Conservation (phyloP, 2,797 vertebrate species). For the Florisuga fusca region DNA sequence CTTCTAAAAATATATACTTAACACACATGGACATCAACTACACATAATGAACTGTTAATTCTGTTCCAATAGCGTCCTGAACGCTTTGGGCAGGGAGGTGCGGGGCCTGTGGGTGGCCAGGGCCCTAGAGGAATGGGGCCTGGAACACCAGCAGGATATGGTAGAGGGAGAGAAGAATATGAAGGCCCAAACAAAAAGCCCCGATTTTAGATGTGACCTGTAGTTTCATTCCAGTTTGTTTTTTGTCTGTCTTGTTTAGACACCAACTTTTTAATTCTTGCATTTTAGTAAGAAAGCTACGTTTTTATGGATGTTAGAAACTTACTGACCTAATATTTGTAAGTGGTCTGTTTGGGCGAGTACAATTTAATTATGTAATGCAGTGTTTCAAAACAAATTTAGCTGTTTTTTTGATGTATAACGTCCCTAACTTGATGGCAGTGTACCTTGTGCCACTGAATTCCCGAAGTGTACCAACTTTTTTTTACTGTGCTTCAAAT, state of each 20-base stretch:
- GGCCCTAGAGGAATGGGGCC: constrained; percentile 93
- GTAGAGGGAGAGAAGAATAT: constrained; percentile 99
- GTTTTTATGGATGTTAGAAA: constrained; percentile 88
- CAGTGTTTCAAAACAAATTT: constrained; percentile 80
- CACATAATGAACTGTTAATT: constrained; percentile 84
- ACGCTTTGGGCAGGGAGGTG: constrained; percentile 94
- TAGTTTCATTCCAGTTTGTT: constrained; percentile 85
- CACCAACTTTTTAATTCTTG: constrained; percentile 88
- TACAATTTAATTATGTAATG: constrained; percentile 84
- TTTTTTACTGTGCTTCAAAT: constrained; percentile 91
- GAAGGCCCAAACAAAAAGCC: constrained; percentile 97
- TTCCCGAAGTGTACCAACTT: constrained; percentile 90
- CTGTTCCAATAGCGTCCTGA: constrained; percentile 93
- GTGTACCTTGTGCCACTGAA: constrained; percentile 93
- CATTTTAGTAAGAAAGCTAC: constrained; percentile 93
- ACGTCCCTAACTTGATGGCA: constrained; percentile 92
- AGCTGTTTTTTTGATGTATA: constrained; percentile 81
- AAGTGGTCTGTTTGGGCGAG: constrained; percentile 84
- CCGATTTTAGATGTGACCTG: constrained; percentile 90
- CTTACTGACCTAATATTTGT: constrained; percentile 87
- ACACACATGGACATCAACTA: constrained; percentile 89
- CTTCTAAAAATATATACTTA: constrained; percentile 88
- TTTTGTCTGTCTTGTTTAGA: constrained; percentile 87
- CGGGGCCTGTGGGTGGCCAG: constrained; percentile 86
- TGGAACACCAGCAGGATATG: constrained; percentile 87